Conservation (phyloP, 2,888 invertebrate species). For the Apamea epomidion region DNA sequence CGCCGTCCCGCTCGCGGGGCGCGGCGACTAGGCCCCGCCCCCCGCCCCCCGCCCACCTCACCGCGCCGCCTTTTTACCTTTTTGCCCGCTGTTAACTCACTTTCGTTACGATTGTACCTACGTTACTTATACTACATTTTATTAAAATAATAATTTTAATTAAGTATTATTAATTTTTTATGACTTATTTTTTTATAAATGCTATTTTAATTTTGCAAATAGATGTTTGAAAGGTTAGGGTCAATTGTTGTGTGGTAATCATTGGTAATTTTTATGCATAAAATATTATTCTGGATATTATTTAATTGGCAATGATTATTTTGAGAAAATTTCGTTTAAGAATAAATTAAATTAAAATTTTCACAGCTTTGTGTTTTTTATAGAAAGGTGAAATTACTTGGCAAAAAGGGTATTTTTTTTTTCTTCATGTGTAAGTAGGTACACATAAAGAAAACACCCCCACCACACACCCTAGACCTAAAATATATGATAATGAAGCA, state of each 20-base stretch:
- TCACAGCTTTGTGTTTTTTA: neutral
- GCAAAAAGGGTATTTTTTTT: neutral
- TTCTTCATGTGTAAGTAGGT: too few relatives aligned
- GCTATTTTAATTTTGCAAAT: neutral
- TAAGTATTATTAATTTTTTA: slow-evolving; percentile 27
- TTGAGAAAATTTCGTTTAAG: neutral
- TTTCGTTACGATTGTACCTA: slow-evolving; percentile 76
- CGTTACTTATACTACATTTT: slow-evolving; percentile 54
- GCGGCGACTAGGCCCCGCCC: slow-evolving; percentile 82
- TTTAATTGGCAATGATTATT: neutral
- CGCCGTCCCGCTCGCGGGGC: slow-evolving; percentile 82
- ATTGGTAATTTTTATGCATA: neutral
- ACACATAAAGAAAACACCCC: too few relatives aligned
- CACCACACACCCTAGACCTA: too few relatives aligned
- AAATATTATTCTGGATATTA: neutral
- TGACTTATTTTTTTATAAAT: slow-evolving; percentile 5
- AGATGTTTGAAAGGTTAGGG: neutral
- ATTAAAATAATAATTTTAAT: slow-evolving; percentile 58
- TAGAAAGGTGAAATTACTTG: neutral
- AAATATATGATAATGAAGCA: too few relatives aligned
- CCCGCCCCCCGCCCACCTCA: slow-evolving; percentile 86
- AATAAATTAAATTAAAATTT: neutral
- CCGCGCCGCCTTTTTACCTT: slow-evolving; percentile 83
- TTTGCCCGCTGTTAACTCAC: slow-evolving; percentile 82
- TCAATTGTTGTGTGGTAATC: neutral